Base-by-base conservation (phyloP, 2,113 vertebrate species). In the Campylorhamphus procurvoides region DNA sequence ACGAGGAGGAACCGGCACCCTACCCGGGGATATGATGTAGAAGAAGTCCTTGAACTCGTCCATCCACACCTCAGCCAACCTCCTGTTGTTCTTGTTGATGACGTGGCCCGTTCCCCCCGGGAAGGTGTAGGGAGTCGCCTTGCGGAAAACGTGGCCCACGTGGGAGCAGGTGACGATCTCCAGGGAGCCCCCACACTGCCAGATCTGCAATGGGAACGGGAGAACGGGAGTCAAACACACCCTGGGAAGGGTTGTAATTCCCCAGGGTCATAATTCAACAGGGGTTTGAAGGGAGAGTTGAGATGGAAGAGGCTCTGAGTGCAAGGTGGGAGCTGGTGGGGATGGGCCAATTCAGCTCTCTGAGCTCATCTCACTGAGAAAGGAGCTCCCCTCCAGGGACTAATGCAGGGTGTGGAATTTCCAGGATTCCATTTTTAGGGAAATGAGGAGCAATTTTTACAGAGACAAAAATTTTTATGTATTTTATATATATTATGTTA, bases 11-110 rank as follows among this genome's bases (percentile, higher is more conserved):
- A 52, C 22, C 76, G 15, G 2, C 1, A 15, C 15, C 85, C 53
- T 98, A 99, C 99, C 99, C 96, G 99, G 99, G 29, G 99, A 99
- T 96, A 99, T 99, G 94, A 99, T 99, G 33, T 99, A 99, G 98
- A 99, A 99, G 98, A 99, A 99, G 77, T 99, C 99, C 98, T 99
- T 99, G 94, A 99, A 99, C 80, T 99, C 99, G 60, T 99, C 99
- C 99, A 99, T 99, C 99, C 99, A 99, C 33, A 99, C 99, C 97
- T 99, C 99, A 6, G 99, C 99, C 92, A 99, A 97, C 8, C 99
- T 97, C 69, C 99, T 98, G 96, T 99, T 99, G 98, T 99, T 99
- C 97, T 99, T 99, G 97, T 99, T 99, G 98, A 99, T 99, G 80
- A 99, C 99, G 67, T 99, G 99, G 24, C 99, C 99, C 0, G 99